A percentile compares a stretch with the other conserved stretches of the same genome.
These are phyloP conservation scores for Spheniscus humboldti DNA, from an alignment of 2,797 vertebrate species.

Conservation along the genomic window DNA sequence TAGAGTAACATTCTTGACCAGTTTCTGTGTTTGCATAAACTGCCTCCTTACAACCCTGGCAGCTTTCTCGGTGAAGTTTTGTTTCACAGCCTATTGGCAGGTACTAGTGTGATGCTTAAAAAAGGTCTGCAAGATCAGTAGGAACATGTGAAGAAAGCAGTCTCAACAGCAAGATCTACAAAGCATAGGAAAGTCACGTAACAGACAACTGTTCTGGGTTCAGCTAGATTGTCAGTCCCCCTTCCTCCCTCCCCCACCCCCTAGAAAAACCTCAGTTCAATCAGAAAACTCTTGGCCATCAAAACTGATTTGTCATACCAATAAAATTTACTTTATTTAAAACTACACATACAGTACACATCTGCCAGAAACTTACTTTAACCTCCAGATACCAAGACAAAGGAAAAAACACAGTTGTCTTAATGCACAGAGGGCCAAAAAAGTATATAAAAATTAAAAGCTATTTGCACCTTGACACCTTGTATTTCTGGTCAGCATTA, in stretches of 20 bases:
- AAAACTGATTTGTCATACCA: constrained; percentile 50
- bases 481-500: constrained; percentile 13
- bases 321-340: constrained; percentile 62
- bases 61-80: background rate
- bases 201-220: constrained; percentile 46
- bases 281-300: constrained; percentile 64
- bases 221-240: constrained; percentile 4
- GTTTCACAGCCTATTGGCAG: background rate
- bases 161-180: constrained; percentile 52
- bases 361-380: constrained; percentile 66
- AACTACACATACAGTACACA: constrained; percentile 59
- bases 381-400: constrained; percentile 54
- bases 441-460: constrained; percentile 58
- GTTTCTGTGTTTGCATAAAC: background rate
- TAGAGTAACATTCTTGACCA: background rate
- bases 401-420: constrained; percentile 56
- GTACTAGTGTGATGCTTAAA: background rate
- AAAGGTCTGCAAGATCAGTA: background rate
- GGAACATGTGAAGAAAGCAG: constrained; percentile 7
- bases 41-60: background rate
- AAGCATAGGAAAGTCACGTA: background rate
- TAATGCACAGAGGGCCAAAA: constrained; percentile 58
- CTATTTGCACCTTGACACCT: constrained; percentile 37
- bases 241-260: background rate
- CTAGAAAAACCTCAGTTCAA: constrained; percentile 60